Base-by-base conservation (phyloP, 2,888 invertebrate species). In the Apomyelois bistriatella region DNA sequence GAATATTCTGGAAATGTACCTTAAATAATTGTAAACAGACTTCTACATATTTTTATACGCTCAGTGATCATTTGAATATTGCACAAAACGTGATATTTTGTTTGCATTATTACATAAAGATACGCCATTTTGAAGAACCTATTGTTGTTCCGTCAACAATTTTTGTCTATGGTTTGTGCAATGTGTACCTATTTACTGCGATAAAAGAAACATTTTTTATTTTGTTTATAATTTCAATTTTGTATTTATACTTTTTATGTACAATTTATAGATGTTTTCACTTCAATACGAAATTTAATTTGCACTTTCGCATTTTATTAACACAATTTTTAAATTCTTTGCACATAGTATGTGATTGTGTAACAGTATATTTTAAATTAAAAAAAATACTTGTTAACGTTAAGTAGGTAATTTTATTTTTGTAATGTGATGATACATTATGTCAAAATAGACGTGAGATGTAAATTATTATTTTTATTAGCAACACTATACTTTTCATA, bases 361-460 rank as follows among this genome's bases (percentile, higher is more conserved):
- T 46, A 41, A 35, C 32, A 17, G 37, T 46, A 52, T 52, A 37
- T 43, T 52, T 43, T 52, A 1, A 41, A 42, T 36, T 38, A 22
- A 13, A 53, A 47, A 42, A 38, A 38, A 15, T 15, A n/a, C 6
- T 15, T 57, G 51, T 57, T 62, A 56, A 51, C 59, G 47, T 56
- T 66, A 66, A 66, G 66, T 66, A 64, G 64, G 58, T 58, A 64
- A 58, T 61, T 60, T 62, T 60, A 59, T 60, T 63, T 61, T 56
- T 43, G 32, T 56, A 15, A 42, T 41, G 47, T 42, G 52, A 53
- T 22, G 46, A 48, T 50, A 49, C 52, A 16, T 12, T 38, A 13
- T 38, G 37, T 38, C 37, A 38, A 40, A 10, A 40, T 16, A 40
- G 37, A 16, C 3, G 40, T 40, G 16, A 16, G 13, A 40, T 15